Percentiles rank a stretch among this genome's conserved stretches.
Conservation (phyloP, 2,888 invertebrate species). For the Holacanthella duospinosa region DNA sequence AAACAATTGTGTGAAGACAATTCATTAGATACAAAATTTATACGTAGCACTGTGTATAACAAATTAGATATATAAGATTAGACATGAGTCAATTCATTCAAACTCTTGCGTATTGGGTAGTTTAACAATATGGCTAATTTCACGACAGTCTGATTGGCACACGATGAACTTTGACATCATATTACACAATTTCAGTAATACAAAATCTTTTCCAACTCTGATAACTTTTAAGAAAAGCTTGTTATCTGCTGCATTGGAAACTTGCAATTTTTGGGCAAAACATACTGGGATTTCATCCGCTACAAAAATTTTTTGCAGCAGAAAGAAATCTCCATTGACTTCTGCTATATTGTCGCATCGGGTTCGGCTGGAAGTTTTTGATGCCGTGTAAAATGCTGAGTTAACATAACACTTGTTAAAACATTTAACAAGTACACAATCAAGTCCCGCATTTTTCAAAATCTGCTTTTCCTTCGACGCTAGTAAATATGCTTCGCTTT, state of each 20-base stretch:
- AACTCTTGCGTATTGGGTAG: not conserved
- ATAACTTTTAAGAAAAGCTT: not conserved
- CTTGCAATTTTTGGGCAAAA: not conserved
- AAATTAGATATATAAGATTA: no score
- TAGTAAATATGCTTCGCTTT: not conserved
- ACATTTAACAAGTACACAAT: not conserved
- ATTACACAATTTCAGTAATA: not conserved
- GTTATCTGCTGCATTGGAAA: not conserved
- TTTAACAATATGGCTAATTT: not conserved
- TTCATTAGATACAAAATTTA: no score
- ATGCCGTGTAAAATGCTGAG: not conserved
- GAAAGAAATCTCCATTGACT: conserved; percentile 5
- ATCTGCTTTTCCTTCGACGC: not conserved
- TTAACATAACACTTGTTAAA: not conserved
- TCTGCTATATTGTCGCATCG: not conserved
- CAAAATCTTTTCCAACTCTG: not conserved
- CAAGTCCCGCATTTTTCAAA: not conserved
- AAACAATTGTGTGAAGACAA: no score
- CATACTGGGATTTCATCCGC: not conserved
- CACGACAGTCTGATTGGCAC: not conserved
- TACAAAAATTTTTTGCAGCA: not conserved
- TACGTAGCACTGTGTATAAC: no score
- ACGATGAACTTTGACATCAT: not conserved
- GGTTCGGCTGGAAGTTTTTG: not conserved
- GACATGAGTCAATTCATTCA: no score